A percentile compares a stretch with the other conserved stretches of the same genome.
Evolutionary conservation across 37 sponge, comb jelly and placozoan genomes (phyloP).

Genomic region (Geodia barretti): DNA sequence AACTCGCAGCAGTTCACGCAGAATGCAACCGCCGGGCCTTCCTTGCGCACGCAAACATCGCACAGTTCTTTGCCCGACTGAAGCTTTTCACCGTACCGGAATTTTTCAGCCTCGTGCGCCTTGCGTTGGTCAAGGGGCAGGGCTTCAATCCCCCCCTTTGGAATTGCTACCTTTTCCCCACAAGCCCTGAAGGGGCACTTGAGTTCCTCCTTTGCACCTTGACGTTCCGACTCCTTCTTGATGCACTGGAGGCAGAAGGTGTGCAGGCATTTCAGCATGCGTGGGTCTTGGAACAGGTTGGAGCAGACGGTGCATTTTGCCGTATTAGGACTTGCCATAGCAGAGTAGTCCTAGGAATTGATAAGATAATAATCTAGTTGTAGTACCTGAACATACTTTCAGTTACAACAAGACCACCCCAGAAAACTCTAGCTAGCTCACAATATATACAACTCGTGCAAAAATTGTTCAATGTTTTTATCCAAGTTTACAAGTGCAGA

Average conservation of each 20-base stretch:
- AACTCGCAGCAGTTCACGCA: conserved; percentile 48
- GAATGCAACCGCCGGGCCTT: conserved; percentile 39
- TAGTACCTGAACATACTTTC: too few relatives aligned
- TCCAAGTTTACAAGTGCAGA: too few relatives aligned
- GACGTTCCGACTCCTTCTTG: conserved; percentile 6
- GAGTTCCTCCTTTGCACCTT: background rate
- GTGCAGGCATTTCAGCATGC: conserved; percentile 53
- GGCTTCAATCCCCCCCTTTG: conserved; percentile 10
- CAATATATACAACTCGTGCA: too few relatives aligned
- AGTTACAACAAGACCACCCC: too few relatives aligned
- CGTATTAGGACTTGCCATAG: background rate
- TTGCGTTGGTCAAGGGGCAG: conserved; percentile 25
- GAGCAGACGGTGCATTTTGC: conserved; percentile 21
- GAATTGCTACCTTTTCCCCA: conserved; percentile 7
- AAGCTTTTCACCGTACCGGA: conserved; percentile 31
- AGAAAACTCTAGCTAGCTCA: too few relatives aligned
- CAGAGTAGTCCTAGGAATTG: too few relatives aligned
- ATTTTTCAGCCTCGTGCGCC: conserved; percentile 39
- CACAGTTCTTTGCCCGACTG: conserved; percentile 3
- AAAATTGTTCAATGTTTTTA: too few relatives aligned
- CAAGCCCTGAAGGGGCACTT: conserved; percentile 44
- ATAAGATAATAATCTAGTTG: too few relatives aligned
- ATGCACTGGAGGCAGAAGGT: conserved; percentile 54
- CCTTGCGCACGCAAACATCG: conserved; percentile 31
- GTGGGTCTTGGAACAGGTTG: conserved; percentile 38